These are phyloP conservation scores for Iselma pallidipennis DNA, from an alignment of 2,888 invertebrate species.

Conservation along the genomic window DNA sequence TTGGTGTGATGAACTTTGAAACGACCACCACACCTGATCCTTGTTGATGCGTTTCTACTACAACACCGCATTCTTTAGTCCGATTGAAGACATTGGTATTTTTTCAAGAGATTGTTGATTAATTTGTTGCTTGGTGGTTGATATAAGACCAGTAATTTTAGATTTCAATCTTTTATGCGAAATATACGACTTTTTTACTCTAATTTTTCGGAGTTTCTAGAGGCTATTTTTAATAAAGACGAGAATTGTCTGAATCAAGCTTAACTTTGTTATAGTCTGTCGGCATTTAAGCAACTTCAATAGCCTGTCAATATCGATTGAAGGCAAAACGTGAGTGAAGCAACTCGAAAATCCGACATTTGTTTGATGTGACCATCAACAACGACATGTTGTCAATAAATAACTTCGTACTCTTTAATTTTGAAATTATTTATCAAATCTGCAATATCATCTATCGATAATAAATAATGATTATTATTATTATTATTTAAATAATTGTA, in stretches of 20 bases:
- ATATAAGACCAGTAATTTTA: not conserved
- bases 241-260: conserved; percentile 1
- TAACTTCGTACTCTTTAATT: too few relatives aligned
- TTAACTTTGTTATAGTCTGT: conserved; percentile 24
- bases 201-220: conserved; percentile 10
- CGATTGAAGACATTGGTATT: not conserved
- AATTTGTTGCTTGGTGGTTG: not conserved
- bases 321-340: conserved; percentile 40
- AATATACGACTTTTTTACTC: conserved; percentile 2
- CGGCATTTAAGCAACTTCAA: conserved; percentile 47
- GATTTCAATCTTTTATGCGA: conserved; percentile 4
- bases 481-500: not conserved
- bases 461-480: too few relatives aligned
- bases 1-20: not conserved
- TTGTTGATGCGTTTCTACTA: too few relatives aligned
- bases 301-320: conserved; percentile 45
- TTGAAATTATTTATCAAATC: not conserved
- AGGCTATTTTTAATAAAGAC: conserved; percentile 16
- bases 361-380: conserved; percentile 44
- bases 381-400: conserved; percentile 37
- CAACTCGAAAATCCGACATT: conserved; percentile 43
- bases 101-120: not conserved
- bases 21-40: not conserved
- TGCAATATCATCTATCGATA: not conserved
- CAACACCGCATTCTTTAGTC: not conserved